phyloP scores from a whole-genome alignment of 2,888 invertebrate genomes.

The Tortricodes alternella region DNA sequence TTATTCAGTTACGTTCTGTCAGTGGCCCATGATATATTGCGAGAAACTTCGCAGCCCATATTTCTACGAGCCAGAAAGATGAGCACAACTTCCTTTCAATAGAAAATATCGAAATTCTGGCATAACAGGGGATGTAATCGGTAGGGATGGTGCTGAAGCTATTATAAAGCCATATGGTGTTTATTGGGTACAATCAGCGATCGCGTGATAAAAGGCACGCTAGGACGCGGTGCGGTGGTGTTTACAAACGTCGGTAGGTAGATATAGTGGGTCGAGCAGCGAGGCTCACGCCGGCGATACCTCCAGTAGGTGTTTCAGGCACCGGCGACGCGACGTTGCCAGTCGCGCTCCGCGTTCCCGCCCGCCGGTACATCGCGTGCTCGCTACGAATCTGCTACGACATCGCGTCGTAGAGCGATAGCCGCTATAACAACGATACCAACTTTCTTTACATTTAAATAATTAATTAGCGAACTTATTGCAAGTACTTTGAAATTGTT shows the following conservation, averaged over 20 bases:
- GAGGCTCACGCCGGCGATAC: constrained; percentile 18
- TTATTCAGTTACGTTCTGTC: constrained; percentile 12
- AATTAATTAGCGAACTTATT: no score
- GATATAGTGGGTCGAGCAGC: constrained; percentile 8
- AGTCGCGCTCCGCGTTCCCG: constrained; percentile 17
- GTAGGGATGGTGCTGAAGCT: neutral
- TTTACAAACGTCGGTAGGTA: constrained; percentile 23
- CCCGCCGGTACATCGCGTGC: constrained; percentile 1
- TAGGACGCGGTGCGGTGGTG: neutral
- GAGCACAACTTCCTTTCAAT: neutral
- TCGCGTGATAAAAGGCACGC: constrained; percentile 20
- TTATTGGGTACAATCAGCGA: constrained; percentile 17
- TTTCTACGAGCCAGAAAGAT: neutral
- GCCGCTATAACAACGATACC: neutral
- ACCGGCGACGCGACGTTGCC: constrained; percentile 12
- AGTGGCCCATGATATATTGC: constrained; percentile 13
- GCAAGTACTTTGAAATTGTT: neutral
- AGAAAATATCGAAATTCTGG: neutral
- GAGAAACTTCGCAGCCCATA: constrained; percentile 1
- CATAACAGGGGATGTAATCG: neutral
- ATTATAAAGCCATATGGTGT: constrained; percentile 8
- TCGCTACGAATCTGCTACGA: neutral
- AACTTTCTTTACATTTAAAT: no score
- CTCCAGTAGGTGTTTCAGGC: constrained; percentile 25
- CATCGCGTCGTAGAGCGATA: constrained; percentile 12